These are phyloP conservation scores for Asbolus verrucosus DNA, from an alignment of 1,140 invertebrate species.

Conservation along the genomic window DNA sequence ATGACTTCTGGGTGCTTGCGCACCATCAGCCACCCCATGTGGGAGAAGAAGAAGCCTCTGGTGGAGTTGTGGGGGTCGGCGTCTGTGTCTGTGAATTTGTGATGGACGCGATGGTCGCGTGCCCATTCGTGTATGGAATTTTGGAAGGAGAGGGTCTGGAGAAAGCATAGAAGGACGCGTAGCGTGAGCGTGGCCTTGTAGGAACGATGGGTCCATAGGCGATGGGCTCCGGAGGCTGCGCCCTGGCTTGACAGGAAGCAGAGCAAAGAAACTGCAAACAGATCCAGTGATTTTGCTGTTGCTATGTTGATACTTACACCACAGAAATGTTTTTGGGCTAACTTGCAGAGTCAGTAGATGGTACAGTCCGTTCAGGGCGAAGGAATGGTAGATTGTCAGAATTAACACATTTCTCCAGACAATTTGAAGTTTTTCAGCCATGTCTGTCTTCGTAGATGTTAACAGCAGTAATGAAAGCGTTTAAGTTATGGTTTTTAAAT, in stretches of 20 bases:
- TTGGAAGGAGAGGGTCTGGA: conserved; percentile 66
- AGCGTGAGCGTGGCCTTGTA: conserved; percentile 77
- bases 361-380: conserved; percentile 63
- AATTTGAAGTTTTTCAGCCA: conserved; percentile 58
- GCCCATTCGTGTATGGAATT: conserved; percentile 81
- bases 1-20: conserved; percentile 92
- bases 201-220: conserved; percentile 84
- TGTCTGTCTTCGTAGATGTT: no score
- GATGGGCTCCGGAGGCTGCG: conserved; percentile 85
- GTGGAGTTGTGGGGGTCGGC: conserved; percentile 95
- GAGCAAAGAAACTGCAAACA: background rate
- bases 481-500: no score
- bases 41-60: conserved; percentile 94
- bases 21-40: conserved; percentile 92
- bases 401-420: conserved; percentile 69
- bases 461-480: no score
- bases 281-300: background rate
- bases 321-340: conserved; percentile 31
- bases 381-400: conserved; percentile 65
- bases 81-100: conserved; percentile 94
- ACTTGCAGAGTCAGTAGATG: conserved; percentile 16
- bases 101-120: conserved; percentile 86
- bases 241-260: conserved; percentile 66
- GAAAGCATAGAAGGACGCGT: conserved; percentile 24
- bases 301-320: conserved; percentile 42